These are phyloP conservation scores for Aythya baeri DNA, from an alignment of 2,113 vertebrate genomes.

Conservation along the genomic window DNA sequence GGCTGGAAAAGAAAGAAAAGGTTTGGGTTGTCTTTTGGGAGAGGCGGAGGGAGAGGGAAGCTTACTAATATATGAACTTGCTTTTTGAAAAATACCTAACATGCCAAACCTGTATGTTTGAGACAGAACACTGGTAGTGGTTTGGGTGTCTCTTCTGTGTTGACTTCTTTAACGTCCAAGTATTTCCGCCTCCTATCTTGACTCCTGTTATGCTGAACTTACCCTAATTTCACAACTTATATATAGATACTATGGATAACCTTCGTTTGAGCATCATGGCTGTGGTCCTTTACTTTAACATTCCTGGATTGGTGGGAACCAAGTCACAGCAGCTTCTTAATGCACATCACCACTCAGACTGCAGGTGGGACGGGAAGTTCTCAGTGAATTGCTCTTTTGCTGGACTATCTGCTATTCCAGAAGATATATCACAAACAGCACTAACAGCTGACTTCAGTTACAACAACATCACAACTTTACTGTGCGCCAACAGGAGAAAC, in stretches of 20 bases:
- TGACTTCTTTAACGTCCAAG: not conserved
- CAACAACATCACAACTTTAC: slow-evolving; percentile 12
- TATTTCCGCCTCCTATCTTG: not conserved
- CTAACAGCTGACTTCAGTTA: not conserved
- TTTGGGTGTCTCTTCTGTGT: not conserved
- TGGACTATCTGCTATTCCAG: not conserved
- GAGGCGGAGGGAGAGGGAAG: not conserved
- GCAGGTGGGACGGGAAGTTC: slow-evolving; percentile 8
- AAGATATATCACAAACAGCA: not conserved
- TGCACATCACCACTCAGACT: not conserved
- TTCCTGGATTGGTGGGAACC: slow-evolving; percentile 15
- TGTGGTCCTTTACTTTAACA: slow-evolving; percentile 31
- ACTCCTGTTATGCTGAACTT: not conserved
- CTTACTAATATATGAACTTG: not conserved
- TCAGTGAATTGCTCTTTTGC: slow-evolving; percentile 56
- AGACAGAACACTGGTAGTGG: not conserved
- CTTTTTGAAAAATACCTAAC: not conserved
- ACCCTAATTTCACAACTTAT: not conserved
- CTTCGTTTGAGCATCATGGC: slow-evolving; percentile 6
- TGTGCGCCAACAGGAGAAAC: not conserved
- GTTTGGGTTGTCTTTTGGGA: not conserved
- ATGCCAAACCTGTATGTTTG: not conserved
- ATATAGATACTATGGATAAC: slow-evolving; percentile 63
- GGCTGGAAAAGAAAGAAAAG: slow-evolving; percentile 30
- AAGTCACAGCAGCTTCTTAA: not conserved